Evolutionary conservation across 2,797 vertebrate genomes (phyloP), one percentile per base, ranked within the genome.

Genomic region (Hyperoplus immaculatus): DNA sequence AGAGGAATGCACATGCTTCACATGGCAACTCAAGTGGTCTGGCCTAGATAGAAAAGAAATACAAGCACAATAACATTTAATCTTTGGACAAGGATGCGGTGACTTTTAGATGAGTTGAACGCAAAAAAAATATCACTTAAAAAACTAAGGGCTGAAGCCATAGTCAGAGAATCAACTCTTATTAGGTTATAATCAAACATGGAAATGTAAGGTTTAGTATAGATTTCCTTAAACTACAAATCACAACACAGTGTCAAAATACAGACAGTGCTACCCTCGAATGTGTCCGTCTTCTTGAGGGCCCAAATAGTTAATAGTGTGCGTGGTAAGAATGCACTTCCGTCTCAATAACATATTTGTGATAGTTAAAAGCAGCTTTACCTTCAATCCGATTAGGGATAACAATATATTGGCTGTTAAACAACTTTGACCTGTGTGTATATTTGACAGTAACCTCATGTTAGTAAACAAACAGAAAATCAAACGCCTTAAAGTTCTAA

Each of bases 1-100:
- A 91, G 98, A 99, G 89, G 98, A 99, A 94, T 99, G 98, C 94
- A 99, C 98, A 79, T 99, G 98, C 95, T 99, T 99, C 94, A 99
- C 98, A 62, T 99, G 98, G 96, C 98, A 99, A 95, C 97, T 99
- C 96, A 99, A 97, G 93, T 99, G 98, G 95, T 99, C 98, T 61
- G 98, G 98, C 94, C 98, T 99, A 89, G 77, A 38, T 46, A 77
- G 47, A 72, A 5, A 29, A 8, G 68, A 91, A 87, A 62, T 3
- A 39, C 11, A 68, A 91, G 87, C 62, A 76, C 2, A 69, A 50
- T 6, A 36, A 57, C 13, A 73, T 68, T 87, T 54, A 67, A 51
- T 53, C 5, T 73, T 61, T 57, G 41, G 39, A 78, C 46, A 42
- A 43, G 4, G 29, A 66, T 6, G 63, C 56, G 61, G 42, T 18